Evolutionary conservation across 2,888 invertebrate species (phyloP).

Genomic region (Volucella bombylans): DNA sequence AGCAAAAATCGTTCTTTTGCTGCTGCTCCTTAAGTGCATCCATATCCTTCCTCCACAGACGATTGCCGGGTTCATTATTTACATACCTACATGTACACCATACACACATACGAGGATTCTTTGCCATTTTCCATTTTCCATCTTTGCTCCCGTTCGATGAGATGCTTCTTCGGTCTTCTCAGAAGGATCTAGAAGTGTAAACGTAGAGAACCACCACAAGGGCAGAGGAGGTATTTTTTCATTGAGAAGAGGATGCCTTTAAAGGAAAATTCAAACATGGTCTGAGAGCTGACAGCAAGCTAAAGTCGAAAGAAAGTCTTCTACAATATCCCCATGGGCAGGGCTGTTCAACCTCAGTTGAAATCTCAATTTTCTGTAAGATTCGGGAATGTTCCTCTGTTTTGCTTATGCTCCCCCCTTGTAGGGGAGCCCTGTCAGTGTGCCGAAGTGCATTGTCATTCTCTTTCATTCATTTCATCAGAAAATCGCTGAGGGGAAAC

Average conservation of each 20-base stretch:
- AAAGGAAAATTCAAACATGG: constrained; percentile 4
- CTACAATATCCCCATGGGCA: constrained; percentile 40
- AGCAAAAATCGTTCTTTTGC: constrained; percentile 62
- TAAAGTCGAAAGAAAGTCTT: constrained; percentile 14
- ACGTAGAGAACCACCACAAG: neutral
- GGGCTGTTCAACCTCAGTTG: neutral
- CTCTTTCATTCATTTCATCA: constrained; percentile 28
- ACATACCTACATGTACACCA: constrained; percentile 13
- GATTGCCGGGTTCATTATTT: constrained; percentile 51
- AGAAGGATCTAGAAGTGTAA: constrained; percentile 50
- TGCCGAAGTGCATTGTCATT: constrained; percentile 47
- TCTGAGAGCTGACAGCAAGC: neutral
- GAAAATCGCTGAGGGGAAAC: neutral
- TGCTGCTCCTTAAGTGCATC: constrained; percentile 68
- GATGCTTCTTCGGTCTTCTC: constrained; percentile 43
- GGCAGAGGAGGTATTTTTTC: constrained; percentile 42
- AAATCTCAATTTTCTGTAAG: constrained; percentile 35
- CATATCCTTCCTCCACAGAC: constrained; percentile 70
- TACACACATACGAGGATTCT: constrained; percentile 32
- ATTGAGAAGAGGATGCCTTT: constrained; percentile 66
- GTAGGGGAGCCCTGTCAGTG: neutral
- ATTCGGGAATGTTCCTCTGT: constrained; percentile 37
- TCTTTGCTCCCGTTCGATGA: constrained; percentile 14
- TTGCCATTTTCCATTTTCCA: neutral
- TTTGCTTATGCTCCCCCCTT: constrained; percentile 29